phyloP scores from a whole-genome alignment of 2,888 invertebrate genomes.

The Mechanitis messenoides region DNA sequence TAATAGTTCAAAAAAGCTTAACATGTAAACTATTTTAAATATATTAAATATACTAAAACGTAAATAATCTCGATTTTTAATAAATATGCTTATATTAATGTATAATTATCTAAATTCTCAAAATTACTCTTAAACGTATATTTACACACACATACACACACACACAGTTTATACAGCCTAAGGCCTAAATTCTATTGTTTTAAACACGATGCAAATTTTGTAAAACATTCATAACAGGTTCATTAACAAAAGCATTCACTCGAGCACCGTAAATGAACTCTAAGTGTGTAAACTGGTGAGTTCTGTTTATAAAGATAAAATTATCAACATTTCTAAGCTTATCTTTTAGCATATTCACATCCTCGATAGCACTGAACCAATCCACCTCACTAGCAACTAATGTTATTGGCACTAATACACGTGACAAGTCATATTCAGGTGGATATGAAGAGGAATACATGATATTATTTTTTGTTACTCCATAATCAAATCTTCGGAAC shows the following conservation, averaged over 20 bases:
- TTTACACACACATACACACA: no score
- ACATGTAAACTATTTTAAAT: no score
- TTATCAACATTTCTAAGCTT: constrained; percentile 45
- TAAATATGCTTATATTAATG: no score
- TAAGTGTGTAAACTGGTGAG: constrained; percentile 57
- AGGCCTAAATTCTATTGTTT: no score
- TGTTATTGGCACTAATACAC: constrained; percentile 47
- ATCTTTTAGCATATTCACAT: constrained; percentile 42
- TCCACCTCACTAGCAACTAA: constrained; percentile 56
- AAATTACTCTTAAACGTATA: no score
- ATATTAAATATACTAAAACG: no score
- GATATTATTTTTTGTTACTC: constrained; percentile 39
- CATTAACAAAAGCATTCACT: constrained; percentile 49
- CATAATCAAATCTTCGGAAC: constrained; percentile 59
- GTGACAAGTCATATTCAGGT: constrained; percentile 51
- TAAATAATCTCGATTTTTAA: no score
- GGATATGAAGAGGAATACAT: constrained; percentile 45
- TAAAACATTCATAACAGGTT: constrained; percentile 46
- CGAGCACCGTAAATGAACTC: constrained; percentile 61
- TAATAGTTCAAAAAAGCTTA: no score
- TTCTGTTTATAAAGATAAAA: constrained; percentile 44
- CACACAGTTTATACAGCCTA: no score
- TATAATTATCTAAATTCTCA: no score
- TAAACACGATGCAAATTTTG: neutral
- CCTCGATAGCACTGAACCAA: constrained; percentile 53